Evolutionary conservation across 1,140 invertebrate species (phyloP).

Genomic region (Nasonia giraulti): DNA sequence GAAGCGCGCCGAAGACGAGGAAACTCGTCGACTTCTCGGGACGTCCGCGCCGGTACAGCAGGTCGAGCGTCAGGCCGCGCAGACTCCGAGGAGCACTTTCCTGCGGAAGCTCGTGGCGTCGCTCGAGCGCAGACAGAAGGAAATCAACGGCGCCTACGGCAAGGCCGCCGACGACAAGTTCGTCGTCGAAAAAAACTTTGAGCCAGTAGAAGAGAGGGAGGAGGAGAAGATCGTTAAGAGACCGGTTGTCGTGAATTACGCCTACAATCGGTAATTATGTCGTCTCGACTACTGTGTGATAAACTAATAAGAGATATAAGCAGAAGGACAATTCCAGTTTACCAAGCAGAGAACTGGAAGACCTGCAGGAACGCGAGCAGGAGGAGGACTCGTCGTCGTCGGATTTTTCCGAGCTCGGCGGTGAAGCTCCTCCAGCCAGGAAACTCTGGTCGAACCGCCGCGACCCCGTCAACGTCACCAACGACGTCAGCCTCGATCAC

Average conservation of each 20-base stretch:
- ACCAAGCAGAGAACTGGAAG: not conserved
- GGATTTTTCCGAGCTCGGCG: not conserved
- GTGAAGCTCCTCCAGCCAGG: not conserved
- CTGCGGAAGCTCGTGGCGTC: constrained; percentile 50
- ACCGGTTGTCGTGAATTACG: too few species aligned
- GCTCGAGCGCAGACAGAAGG: constrained; percentile 43
- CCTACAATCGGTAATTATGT: too few species aligned
- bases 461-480: not conserved
- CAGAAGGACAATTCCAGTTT: too few species aligned
- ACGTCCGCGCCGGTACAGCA: not conserved
- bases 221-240: too few species aligned
- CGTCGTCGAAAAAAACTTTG: too few species aligned
- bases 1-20: not conserved
- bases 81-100: constrained; percentile 45
- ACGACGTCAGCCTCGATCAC: not conserved
- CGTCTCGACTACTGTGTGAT: too few species aligned
- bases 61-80: not conserved
- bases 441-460: not conserved
- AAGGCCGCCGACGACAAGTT: too few species aligned
- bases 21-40: not conserved
- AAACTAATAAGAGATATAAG: too few species aligned
- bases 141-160: not conserved
- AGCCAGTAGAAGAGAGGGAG: too few species aligned
- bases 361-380: not conserved
- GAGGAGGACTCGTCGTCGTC: not conserved